Evolutionary conservation across 2,797 vertebrate species (phyloP), one percentile per base, ranked within the genome.

Genomic region (Chelidonichthys spinosus): DNA sequence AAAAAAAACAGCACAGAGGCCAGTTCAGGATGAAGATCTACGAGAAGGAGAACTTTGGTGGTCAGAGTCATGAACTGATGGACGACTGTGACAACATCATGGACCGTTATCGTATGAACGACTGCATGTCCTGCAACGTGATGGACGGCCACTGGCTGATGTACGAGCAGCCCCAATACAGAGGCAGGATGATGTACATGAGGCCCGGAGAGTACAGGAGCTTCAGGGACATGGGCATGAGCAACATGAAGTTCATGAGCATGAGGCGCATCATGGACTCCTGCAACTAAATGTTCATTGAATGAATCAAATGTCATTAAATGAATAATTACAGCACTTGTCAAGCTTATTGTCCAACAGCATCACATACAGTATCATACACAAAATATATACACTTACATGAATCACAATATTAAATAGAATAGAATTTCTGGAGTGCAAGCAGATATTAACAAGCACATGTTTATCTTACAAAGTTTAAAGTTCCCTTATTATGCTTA

Each of bases 141-240:
- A 86, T 79, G 78, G 84, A 86, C 5, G 85, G 82, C 42, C 85
- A 92, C 69, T 93, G 91, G 91, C 82, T 93, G 71, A 78, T 90
- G 89, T 93, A 90, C 15, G 92, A 93, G 77, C 91, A 92, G 44
- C 60, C 92, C 72, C 54, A 91, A 44, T 93, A 69, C 86, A 91
- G 80, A 81, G 92, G 91, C 78, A 92, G 39, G 78, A 87, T 86
- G 90, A 81, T 83, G 82, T 91, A 92, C 87, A 36, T 92, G 77
- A 87, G 86, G 66, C 91, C 90, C 0, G 90, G 92, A 63, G 92
- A 93, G 82, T 92, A 87, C 83, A 90, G 82, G 82, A 92, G 33
- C 82, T 93, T 87, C 87, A 90, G 87, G 14, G 88, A 93, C 10
- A 87, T 92, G 88, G 85, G 89, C 55, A 74, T 78, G 49, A 78